phyloP scores from a whole-genome alignment of 2,113 vertebrate genomes.

The Alectura lathami region DNA sequence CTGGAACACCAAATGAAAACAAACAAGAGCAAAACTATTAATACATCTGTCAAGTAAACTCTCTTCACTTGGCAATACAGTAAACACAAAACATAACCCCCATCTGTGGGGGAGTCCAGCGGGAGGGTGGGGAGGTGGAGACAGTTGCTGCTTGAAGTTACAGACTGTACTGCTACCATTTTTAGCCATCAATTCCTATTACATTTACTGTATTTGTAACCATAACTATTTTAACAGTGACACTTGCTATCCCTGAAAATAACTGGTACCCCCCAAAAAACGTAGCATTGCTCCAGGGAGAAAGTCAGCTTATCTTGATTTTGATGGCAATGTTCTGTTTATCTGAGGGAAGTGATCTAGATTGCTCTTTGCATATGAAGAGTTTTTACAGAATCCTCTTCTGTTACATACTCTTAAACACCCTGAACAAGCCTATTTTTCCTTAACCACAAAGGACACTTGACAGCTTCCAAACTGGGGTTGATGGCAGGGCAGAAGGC shows the following conservation, averaged over 20 bases:
- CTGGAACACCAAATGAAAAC: conserved; percentile 23
- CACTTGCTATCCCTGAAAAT: not conserved
- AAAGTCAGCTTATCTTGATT: not conserved
- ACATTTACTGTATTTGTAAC: not conserved
- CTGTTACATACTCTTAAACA: not conserved
- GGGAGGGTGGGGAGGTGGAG: not conserved
- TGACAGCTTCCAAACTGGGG: not conserved
- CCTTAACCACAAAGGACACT: not conserved
- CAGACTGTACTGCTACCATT: not conserved
- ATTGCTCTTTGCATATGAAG: not conserved
- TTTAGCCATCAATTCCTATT: not conserved
- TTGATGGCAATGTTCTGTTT: not conserved
- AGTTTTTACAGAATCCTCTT: not conserved
- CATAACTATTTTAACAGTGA: not conserved
- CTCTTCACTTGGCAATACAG: not conserved
- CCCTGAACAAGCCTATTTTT: not conserved
- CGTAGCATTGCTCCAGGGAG: not conserved
- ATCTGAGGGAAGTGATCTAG: not conserved
- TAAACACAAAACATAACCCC: not conserved
- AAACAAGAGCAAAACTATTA: conserved; percentile 14
- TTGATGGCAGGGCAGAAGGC: not conserved
- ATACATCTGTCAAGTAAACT: not conserved
- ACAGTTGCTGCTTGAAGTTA: not conserved
- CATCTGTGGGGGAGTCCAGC: not conserved
- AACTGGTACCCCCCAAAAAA: not conserved